Evolutionary conservation across 37 sponge, comb jelly and placozoan genomes (phyloP).

Genomic region (Tethya wilhelma): DNA sequence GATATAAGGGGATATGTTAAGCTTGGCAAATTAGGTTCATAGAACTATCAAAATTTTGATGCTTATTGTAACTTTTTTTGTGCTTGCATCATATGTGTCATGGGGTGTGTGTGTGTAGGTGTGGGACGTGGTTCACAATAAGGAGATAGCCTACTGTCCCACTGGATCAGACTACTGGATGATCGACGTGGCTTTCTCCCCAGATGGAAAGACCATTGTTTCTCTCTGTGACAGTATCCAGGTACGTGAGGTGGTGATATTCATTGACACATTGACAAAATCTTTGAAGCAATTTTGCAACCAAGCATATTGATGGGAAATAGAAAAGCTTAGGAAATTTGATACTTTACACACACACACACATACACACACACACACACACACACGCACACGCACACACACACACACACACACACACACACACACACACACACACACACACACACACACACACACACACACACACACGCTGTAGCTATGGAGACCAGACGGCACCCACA

Average conservation of each 20-base stretch:
- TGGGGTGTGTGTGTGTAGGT: slow-evolving; percentile 20
- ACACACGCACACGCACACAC: slow-evolving; percentile 8
- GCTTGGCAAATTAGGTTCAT: no score
- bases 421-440: slow-evolving; percentile 24
- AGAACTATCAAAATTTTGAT: no score
- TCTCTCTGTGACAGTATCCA: slow-evolving; percentile 71
- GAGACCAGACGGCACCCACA: slow-evolving; percentile 39
- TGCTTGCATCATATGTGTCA: not conserved
- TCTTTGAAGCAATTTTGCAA: no score
- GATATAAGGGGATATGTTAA: no score
- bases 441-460: slow-evolving; percentile 23
- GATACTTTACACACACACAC: slow-evolving; percentile 5
- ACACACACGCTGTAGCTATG: slow-evolving; percentile 68
- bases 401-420: slow-evolving; percentile 25
- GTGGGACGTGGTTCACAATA: slow-evolving; percentile 22
- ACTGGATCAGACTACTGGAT: slow-evolving; percentile 65
- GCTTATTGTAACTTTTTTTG: not conserved
- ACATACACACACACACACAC: slow-evolving; percentile 40
- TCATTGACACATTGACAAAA: no score
- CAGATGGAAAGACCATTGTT: slow-evolving; percentile 58
- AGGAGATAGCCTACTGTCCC: slow-evolving; percentile 10
- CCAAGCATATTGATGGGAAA: not conserved
- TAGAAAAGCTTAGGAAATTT: not conserved
- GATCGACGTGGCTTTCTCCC: slow-evolving; percentile 70
- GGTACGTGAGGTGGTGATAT: slow-evolving; percentile 11